These are phyloP conservation scores for Malurus elegans DNA, from an alignment of 2,113 vertebrate species.

Conservation along the genomic window DNA sequence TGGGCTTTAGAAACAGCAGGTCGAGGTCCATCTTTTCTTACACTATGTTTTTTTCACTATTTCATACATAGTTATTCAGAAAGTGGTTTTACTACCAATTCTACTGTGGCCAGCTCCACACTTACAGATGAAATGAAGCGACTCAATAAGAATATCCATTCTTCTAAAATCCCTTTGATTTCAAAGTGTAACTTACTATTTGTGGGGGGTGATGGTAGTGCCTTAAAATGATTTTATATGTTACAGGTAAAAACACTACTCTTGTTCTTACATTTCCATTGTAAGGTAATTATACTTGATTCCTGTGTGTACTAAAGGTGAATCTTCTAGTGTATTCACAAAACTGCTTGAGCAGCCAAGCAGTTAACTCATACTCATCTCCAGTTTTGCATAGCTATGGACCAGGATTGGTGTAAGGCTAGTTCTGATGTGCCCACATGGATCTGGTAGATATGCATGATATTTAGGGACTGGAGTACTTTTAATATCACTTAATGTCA, in stretches of 20 bases:
- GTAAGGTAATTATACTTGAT: not conserved
- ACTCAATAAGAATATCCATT: not conserved
- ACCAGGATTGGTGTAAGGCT: not conserved
- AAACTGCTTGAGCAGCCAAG: not conserved
- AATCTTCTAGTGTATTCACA: not conserved
- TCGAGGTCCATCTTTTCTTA: not conserved
- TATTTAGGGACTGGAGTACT: not conserved
- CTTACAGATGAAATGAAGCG: not conserved
- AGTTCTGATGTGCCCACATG: not conserved
- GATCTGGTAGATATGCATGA: not conserved
- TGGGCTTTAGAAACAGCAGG: not conserved
- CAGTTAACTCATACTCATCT: not conserved
- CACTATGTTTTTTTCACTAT: not conserved
- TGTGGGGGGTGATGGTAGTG: not conserved
- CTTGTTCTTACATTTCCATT: not conserved
- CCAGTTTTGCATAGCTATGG: not conserved
- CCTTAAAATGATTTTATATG: not conserved
- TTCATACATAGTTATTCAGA: not conserved
- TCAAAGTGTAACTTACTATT: not conserved
- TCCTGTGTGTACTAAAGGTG: not conserved
- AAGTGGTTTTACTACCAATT: not conserved
- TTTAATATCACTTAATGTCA: not conserved
- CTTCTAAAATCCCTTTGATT: not conserved
- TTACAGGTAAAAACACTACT: not conserved
- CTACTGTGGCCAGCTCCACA: not conserved